These are phyloP conservation scores for Napeogenes sylphis DNA, from an alignment of 2,888 invertebrate species.

Conservation along the genomic window DNA sequence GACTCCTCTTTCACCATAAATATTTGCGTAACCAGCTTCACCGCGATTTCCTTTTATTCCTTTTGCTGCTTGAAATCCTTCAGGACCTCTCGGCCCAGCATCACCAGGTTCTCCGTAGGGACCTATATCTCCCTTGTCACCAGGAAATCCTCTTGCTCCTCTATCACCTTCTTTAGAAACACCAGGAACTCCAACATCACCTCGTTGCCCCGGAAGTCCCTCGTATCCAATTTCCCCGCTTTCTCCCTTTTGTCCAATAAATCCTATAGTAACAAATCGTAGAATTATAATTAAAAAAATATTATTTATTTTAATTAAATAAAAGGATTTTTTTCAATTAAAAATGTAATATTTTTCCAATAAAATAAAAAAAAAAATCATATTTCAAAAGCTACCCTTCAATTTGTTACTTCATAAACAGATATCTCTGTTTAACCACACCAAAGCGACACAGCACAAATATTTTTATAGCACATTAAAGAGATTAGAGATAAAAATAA, in stretches of 20 bases:
- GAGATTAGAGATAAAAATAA: too few relatives aligned
- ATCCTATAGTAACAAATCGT: constrained; percentile 33
- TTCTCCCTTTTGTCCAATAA: constrained; percentile 50
- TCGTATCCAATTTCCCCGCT: constrained; percentile 56
- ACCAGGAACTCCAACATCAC: constrained; percentile 62
- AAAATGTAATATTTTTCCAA: too few relatives aligned
- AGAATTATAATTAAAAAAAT: not conserved
- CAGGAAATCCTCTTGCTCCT: constrained; percentile 83
- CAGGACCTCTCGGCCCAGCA: constrained; percentile 68
- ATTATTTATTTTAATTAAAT: too few relatives aligned
- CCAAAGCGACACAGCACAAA: too few relatives aligned
- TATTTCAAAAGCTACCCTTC: too few relatives aligned
- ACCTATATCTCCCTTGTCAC: constrained; percentile 81
- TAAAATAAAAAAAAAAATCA: too few relatives aligned
- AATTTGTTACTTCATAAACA: too few relatives aligned
- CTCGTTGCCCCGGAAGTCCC: constrained; percentile 53
- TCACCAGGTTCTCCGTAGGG: constrained; percentile 79
- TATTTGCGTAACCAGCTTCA: constrained; percentile 62
- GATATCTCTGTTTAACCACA: too few relatives aligned
- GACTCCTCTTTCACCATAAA: constrained; percentile 59
- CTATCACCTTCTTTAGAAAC: constrained; percentile 49
- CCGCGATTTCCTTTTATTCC: constrained; percentile 75
- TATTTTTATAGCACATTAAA: too few relatives aligned
- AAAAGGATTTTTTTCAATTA: too few relatives aligned
- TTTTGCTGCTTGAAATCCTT: constrained; percentile 81